A percentile compares a stretch with the other conserved stretches of the same genome.
These are phyloP conservation scores for Neoniphon sammara DNA, from an alignment of 2,797 vertebrate species.

Conservation along the genomic window DNA sequence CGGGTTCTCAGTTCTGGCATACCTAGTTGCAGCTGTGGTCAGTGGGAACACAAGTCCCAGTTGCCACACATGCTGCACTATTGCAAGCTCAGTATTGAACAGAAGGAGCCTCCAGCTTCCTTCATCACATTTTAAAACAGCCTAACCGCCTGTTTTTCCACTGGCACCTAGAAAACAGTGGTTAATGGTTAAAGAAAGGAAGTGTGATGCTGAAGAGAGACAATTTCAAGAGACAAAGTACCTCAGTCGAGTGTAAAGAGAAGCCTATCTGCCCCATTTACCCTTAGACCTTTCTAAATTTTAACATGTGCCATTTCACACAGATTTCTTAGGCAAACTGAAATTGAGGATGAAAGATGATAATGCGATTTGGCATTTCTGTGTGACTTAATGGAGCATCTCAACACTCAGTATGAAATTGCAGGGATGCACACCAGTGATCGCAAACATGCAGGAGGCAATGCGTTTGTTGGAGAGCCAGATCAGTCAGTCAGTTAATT, in stretches of 20 bases:
- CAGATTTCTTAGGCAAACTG: slow-evolving; percentile 11
- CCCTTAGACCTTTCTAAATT: slow-evolving; percentile 35
- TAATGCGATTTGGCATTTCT: slow-evolving; percentile 15
- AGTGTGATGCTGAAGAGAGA: slow-evolving; percentile 29
- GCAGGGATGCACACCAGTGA: not conserved
- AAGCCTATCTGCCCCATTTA: slow-evolving; percentile 60
- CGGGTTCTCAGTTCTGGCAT: not conserved
- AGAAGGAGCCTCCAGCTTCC: slow-evolving; percentile 14
- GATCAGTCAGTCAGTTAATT: slow-evolving; percentile 13
- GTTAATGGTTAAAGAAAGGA: slow-evolving; percentile 46
- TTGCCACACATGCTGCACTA: slow-evolving; percentile 18
- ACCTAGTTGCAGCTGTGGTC: slow-evolving; percentile 7
- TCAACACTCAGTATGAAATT: slow-evolving; percentile 24
- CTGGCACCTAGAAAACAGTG: slow-evolving; percentile 17
- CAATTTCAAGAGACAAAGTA: slow-evolving; percentile 44
- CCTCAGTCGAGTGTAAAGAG: slow-evolving; percentile 42
- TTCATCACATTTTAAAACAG: not conserved
- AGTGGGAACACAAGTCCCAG: no score
- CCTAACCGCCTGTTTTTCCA: not conserved
- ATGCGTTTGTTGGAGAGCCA: slow-evolving; percentile 30
- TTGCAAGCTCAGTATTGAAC: slow-evolving; percentile 27
- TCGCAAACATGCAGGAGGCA: slow-evolving; percentile 20
- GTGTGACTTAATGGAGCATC: slow-evolving; percentile 28
- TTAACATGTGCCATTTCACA: slow-evolving; percentile 37
- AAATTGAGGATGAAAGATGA: slow-evolving; percentile 31